Base-by-base conservation (phyloP, 1,140 invertebrate species). In the Drosophila insularis region DNA sequence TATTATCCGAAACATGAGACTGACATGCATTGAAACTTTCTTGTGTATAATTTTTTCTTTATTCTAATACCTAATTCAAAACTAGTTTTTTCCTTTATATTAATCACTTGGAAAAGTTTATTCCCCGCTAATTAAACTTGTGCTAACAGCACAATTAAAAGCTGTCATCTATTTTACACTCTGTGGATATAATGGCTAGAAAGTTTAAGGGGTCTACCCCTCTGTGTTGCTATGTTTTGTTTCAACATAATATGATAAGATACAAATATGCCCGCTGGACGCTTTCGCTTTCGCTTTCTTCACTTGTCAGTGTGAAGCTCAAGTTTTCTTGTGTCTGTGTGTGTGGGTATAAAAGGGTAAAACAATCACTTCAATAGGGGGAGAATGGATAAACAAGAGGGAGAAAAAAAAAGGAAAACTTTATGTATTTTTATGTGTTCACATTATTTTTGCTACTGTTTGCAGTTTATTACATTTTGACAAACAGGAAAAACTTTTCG, bases 401-500 rank as follows among this genome's bases (percentile, higher is more conserved):
- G 23, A 46, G 23, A 46, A 27, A 21, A 62, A 62, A 35, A 35
- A 35, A 27, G n/a, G 50, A 63, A 35, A 35, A 35, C 43, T 63
- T 63, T 43, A 63, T 43, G 60, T 43, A 55, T 64, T 64, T 64
- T 64, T 64, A 64, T 64, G 63, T 55, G 40, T 50, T 63, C 60
- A 63, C 60, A 63, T 63, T 63, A 55, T 55, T 64, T 64, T 64
- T 64, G 32, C 63, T 54, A 31, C 63, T 64, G 63, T 64, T 64
- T 64, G 63, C 46, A 53, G 50, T 64, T 64, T 64, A 64, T 64
- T 64, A 64, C 63, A 54, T 64, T 64, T 64, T 64, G 63, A 64
- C 63, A 64, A 64, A 64, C 46, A n/a, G n/a, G 55, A 19, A 63
- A 63, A 63, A 63, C 40, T 63, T 63, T 63, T 43, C n/a, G 21